Evolutionary conservation across 2,797 vertebrate species (phyloP).

Genomic region (Botia almorhae): DNA sequence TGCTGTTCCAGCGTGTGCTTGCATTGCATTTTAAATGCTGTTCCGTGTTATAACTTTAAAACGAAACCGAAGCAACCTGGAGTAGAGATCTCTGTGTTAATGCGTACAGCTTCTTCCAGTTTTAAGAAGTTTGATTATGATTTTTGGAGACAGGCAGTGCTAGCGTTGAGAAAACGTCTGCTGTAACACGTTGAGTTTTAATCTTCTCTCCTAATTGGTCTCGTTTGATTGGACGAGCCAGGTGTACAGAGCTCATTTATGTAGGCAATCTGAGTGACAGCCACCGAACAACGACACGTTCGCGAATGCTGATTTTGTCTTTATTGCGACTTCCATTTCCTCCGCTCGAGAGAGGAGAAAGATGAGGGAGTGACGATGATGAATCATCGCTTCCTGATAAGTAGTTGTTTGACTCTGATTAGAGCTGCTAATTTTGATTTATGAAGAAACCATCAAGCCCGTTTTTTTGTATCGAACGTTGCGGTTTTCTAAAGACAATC

Average conservation of each 20-base stretch:
- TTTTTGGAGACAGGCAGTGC: slow-evolving; percentile 20
- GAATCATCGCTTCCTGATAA: slow-evolving; percentile 56
- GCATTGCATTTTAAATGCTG: not conserved
- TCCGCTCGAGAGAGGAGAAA: slow-evolving; percentile 32
- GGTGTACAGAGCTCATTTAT: slow-evolving; percentile 54
- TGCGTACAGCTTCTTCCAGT: not conserved
- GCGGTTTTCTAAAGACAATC: slow-evolving; percentile 47
- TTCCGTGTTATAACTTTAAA: not conserved
- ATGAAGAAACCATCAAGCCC: slow-evolving; percentile 54
- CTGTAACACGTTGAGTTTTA: slow-evolving; percentile 49
- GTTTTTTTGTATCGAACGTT: slow-evolving; percentile 52
- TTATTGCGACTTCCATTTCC: slow-evolving; percentile 40
- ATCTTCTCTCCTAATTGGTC: slow-evolving; percentile 59
- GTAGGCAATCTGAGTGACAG: slow-evolving; percentile 47
- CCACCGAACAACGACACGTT: slow-evolving; percentile 43
- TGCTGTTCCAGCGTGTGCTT: slow-evolving; percentile 13
- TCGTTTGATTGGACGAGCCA: slow-evolving; percentile 51
- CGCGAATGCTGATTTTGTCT: slow-evolving; percentile 50
- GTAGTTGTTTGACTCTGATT: slow-evolving; percentile 60
- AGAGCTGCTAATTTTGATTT: slow-evolving; percentile 61
- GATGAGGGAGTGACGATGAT: slow-evolving; percentile 50
- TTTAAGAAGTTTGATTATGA: slow-evolving; percentile 41
- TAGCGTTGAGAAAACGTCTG: slow-evolving; percentile 26
- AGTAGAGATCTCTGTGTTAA: not conserved
- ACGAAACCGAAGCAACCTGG: not conserved